Evolutionary conservation across 2,888 invertebrate species (phyloP).

Genomic region (Lutraria lutraria): DNA sequence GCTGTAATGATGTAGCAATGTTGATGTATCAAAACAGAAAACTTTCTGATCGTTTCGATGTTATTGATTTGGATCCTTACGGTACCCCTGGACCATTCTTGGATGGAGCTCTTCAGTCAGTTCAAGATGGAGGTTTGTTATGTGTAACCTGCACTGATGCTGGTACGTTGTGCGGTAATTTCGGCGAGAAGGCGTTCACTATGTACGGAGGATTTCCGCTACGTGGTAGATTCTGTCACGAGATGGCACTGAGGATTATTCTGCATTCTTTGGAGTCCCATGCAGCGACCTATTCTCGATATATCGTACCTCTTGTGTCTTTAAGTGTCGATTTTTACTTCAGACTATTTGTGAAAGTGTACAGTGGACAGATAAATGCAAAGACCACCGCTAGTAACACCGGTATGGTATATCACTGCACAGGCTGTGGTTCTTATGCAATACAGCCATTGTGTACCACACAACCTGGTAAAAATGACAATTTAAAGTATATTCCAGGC

Average conservation of each 20-base stretch:
- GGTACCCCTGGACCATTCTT: slow-evolving; percentile 97
- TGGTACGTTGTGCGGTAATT: slow-evolving; percentile 96
- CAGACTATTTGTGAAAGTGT: slow-evolving; percentile 95
- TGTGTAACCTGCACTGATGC: slow-evolving; percentile 99
- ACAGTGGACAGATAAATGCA: slow-evolving; percentile 93
- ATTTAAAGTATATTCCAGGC: slow-evolving; percentile 90
- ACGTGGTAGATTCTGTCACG: slow-evolving; percentile 93
- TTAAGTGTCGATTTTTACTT: slow-evolving; percentile 98
- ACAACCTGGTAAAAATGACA: slow-evolving; percentile 78
- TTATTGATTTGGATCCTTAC: slow-evolving; percentile 98
- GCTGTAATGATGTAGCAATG: slow-evolving; percentile 93
- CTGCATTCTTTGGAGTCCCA: slow-evolving; percentile 95
- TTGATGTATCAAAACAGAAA: slow-evolving; percentile 89
- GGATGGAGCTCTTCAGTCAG: slow-evolving; percentile 85
- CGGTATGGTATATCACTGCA: slow-evolving; percentile 95
- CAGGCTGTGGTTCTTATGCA: slow-evolving; percentile 94
- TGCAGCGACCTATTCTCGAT: slow-evolving; percentile 96
- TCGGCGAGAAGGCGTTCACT: slow-evolving; percentile 96
- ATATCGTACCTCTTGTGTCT: slow-evolving; percentile 95
- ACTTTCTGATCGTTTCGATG: slow-evolving; percentile 92
- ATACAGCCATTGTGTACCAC: slow-evolving; percentile 91
- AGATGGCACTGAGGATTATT: slow-evolving; percentile 97
- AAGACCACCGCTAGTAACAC: slow-evolving; percentile 93
- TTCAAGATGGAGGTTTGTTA: slow-evolving; percentile 91
- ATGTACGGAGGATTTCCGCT: slow-evolving; percentile 97